Conservation (phyloP, 1,140 invertebrate species). For the Scaptomyza pallida region DNA sequence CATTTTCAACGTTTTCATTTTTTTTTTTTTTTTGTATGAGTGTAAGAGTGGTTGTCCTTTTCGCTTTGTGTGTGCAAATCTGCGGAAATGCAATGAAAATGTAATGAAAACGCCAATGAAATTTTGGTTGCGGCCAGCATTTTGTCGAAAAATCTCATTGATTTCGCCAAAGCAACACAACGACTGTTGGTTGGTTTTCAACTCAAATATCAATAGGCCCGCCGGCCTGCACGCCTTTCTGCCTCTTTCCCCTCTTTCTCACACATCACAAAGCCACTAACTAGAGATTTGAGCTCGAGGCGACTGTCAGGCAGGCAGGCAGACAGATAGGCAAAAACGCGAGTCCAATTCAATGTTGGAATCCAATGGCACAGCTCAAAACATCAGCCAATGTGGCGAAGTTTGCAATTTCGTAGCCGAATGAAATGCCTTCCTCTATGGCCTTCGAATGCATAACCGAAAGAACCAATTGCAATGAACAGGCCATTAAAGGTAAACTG, state of each 20-base stretch:
- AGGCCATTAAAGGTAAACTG: slow-evolving; percentile 2
- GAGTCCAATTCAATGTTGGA: slow-evolving; percentile 12
- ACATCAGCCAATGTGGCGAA: neutral
- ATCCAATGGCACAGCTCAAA: slow-evolving; percentile 3
- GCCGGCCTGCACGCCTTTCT: neutral
- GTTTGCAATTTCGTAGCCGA: neutral
- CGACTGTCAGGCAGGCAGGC: neutral
- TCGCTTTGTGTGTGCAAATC: slow-evolving; percentile 47
- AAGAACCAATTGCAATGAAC: neutral
- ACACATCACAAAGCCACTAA: slow-evolving; percentile 13
- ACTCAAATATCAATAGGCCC: slow-evolving; percentile 42
- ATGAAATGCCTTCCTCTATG: neutral
- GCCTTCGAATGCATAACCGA: neutral
- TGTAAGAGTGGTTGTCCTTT: neutral
- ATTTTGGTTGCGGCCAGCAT: slow-evolving; percentile 5
- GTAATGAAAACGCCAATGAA: slow-evolving; percentile 48
- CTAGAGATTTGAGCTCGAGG: slow-evolving; percentile 14
- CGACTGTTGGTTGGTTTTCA: slow-evolving; percentile 6
- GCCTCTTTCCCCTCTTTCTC: too few relatives aligned
- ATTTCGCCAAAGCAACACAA: slow-evolving; percentile 27
- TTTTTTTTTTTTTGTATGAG: too few relatives aligned
- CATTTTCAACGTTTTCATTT: slow-evolving; percentile 6
- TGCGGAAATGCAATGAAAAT: slow-evolving; percentile 62
- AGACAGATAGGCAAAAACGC: too few relatives aligned
- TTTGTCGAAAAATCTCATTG: slow-evolving; percentile 22